Evolutionary conservation across 2,113 vertebrate species (phyloP).

Genomic region (Hippocampus abdominalis): DNA sequence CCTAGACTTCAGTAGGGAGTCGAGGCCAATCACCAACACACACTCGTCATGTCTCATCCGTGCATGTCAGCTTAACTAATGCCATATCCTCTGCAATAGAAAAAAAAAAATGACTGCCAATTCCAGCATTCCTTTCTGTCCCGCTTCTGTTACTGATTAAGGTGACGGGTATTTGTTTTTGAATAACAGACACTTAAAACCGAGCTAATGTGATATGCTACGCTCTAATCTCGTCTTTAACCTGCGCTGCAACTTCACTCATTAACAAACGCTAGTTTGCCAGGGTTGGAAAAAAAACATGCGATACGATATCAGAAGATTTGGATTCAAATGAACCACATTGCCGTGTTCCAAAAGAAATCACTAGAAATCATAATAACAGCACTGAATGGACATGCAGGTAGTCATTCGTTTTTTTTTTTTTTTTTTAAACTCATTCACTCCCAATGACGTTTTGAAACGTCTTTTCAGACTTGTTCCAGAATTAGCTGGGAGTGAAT

Average conservation of each 20-base stretch:
- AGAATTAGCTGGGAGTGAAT: too few species aligned
- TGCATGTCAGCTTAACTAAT: constrained; percentile 18
- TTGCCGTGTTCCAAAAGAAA: too few species aligned
- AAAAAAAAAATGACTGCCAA: background rate
- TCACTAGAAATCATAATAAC: too few species aligned
- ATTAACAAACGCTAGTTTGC: constrained; percentile 4
- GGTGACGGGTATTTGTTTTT: constrained; percentile 25
- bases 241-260: background rate
- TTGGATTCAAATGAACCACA: background rate
- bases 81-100: background rate
- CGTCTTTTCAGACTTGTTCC: too few species aligned
- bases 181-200: background rate
- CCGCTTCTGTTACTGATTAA: background rate
- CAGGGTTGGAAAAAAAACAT: background rate
- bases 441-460: too few species aligned
- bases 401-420: too few species aligned
- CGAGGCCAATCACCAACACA: constrained; percentile 15
- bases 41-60: background rate
- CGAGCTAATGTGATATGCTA: background rate
- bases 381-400: too few species aligned
- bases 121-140: background rate
- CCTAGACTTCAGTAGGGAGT: constrained; percentile 25
- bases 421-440: too few species aligned
- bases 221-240: background rate
- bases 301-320: background rate